Percentiles rank a stretch among this genome's conserved stretches.
phyloP scores from a whole-genome alignment of 2,888 invertebrate species.

The Campoletis raptor region DNA sequence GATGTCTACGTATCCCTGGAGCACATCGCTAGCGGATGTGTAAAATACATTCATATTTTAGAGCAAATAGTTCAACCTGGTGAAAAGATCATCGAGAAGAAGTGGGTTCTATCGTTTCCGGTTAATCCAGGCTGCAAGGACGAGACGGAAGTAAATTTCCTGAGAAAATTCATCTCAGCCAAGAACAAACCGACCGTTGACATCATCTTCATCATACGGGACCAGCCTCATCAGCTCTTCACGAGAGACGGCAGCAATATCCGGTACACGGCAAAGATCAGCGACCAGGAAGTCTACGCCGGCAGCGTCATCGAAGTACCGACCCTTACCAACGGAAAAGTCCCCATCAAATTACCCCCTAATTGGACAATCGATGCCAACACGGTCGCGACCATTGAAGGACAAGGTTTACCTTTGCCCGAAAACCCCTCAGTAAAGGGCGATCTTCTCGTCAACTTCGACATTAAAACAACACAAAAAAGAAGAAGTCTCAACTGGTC shows the following conservation, averaged over 20 bases:
- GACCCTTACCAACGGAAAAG: constrained; percentile 93
- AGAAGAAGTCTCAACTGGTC: constrained; percentile 96
- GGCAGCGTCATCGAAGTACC: constrained; percentile 95
- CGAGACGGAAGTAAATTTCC: constrained; percentile 98
- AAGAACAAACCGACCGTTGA: constrained; percentile 98
- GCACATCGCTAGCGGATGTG: constrained; percentile 96
- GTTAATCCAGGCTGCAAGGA: too few species aligned
- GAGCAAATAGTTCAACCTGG: constrained; percentile 94
- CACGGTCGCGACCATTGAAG: constrained; percentile 94
- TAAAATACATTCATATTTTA: constrained; percentile 99
- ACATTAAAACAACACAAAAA: constrained; percentile 89
- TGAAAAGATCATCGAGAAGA: constrained; percentile 87
- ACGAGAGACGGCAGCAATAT: constrained; percentile 97
- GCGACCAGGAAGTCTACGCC: constrained; percentile 95
- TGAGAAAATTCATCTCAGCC: constrained; percentile 96
- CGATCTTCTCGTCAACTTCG: constrained; percentile 96
- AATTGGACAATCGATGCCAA: constrained; percentile 93
- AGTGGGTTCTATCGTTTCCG: too few species aligned
- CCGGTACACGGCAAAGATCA: constrained; percentile 93
- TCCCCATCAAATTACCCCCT: constrained; percentile 91
- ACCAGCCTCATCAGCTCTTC: constrained; percentile 96
- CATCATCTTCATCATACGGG: constrained; percentile 98
- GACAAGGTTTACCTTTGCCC: constrained; percentile 96
- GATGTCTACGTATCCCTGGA: constrained; percentile 97
- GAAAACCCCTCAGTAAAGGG: constrained; percentile 92